Percentiles rank a stretch among this genome's conserved stretches.
Conservation (phyloP, 2,113 vertebrate species). For the Dipodomys ordii region DNA sequence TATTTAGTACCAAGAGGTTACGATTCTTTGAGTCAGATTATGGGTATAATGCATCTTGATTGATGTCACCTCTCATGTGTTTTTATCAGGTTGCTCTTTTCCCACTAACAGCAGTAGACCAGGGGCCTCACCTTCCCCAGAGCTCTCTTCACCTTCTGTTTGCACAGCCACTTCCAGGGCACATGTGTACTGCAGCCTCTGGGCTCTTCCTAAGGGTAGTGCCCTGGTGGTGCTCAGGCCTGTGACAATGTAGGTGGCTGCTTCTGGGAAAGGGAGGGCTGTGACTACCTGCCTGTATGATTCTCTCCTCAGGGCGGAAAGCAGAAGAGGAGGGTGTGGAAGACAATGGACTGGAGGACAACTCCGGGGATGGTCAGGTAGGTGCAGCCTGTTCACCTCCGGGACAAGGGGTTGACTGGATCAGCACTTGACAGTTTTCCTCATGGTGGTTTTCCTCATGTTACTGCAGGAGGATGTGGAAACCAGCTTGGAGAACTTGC, state of each 20-base stretch:
- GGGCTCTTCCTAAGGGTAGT: too few species aligned
- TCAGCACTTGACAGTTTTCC: background rate
- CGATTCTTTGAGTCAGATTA: too few species aligned
- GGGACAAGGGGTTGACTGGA: background rate
- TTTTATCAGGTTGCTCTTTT: too few species aligned
- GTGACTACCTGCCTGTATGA: background rate
- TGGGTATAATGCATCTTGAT: too few species aligned
- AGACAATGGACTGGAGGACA: slow-evolving; percentile 93
- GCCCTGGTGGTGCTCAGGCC: too few species aligned
- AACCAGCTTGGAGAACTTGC: slow-evolving; percentile 92
- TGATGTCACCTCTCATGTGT: too few species aligned
- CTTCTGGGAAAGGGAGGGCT: background rate
- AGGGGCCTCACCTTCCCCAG: too few species aligned
- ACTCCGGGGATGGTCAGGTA: slow-evolving; percentile 94
- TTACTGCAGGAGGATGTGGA: slow-evolving; percentile 90
- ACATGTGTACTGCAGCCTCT: too few species aligned
- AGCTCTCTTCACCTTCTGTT: too few species aligned
- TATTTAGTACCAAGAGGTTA: too few species aligned
- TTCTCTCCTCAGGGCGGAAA: slow-evolving; percentile 87
- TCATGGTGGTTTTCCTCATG: background rate
- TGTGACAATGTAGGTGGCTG: background rate
- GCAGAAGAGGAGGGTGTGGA: slow-evolving; percentile 92
- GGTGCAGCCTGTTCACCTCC: background rate
- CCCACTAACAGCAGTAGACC: too few species aligned
- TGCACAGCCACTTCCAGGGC: too few species aligned